Evolutionary conservation across 1,140 invertebrate genomes (phyloP).

Genomic region (Atta colombica): DNA sequence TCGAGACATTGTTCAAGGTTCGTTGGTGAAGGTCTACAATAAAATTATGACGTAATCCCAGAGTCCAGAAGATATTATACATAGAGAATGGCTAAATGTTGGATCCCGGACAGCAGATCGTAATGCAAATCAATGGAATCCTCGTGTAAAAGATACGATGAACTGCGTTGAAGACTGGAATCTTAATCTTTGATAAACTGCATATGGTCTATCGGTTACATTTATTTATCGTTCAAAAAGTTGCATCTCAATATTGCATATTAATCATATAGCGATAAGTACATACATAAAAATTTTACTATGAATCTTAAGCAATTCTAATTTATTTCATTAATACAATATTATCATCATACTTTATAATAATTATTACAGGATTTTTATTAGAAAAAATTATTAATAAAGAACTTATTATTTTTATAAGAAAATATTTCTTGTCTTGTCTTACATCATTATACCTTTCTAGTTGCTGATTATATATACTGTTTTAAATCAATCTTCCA

Average conservation of each 20-base stretch:
- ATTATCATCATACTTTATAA: background rate
- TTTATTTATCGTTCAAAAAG: background rate
- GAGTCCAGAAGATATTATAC: slow-evolving; percentile 25
- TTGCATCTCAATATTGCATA: background rate
- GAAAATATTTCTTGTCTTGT: background rate
- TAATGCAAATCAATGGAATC: slow-evolving; percentile 38
- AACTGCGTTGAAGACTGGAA: slow-evolving; percentile 18
- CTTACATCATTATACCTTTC: background rate
- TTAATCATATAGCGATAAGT: background rate
- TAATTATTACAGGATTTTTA: background rate
- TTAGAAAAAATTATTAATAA: background rate
- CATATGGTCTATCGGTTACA: background rate
- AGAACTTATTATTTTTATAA: background rate
- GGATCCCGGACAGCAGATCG: slow-evolving; percentile 11
- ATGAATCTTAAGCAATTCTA: background rate
- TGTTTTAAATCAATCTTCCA: background rate
- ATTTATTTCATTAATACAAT: background rate
- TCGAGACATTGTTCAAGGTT: slow-evolving; percentile 66
- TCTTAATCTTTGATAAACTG: slow-evolving; percentile 30
- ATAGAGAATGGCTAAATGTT: slow-evolving; percentile 31
- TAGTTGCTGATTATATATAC: background rate
- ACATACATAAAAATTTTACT: background rate
- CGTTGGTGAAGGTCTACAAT: slow-evolving; percentile 54
- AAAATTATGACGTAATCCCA: slow-evolving; percentile 68
- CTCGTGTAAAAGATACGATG: slow-evolving; percentile 17